Evolutionary conservation across 2,113 vertebrate species (phyloP), one percentile per base, ranked within the genome.

Genomic region (Ahaetulla prasina): DNA sequence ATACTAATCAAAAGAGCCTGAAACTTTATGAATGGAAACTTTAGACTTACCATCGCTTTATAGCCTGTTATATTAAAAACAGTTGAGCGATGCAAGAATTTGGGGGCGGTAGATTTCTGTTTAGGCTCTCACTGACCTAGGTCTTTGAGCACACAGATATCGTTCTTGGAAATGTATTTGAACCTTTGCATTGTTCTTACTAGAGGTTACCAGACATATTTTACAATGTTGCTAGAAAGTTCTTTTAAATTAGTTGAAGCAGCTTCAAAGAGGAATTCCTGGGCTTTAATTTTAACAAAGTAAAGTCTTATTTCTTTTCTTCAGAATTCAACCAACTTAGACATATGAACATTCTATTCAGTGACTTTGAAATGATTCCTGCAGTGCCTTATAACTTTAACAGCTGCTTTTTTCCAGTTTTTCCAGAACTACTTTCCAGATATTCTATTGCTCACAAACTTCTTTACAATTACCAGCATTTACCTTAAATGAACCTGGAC

Each of bases 31-130:
- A 27, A 22, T 27, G 10, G 20, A 80, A 68, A 90, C 45, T 49
- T 35, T n/a, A 35, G 18, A 20, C 12, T 23, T 90, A 49, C 22
- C 20, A 47, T 43, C n/a, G 2, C 5, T 95, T 94, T 94, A 96
- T 96, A 94, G 94, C 91, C 95, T 94, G 91, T 96, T 94, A 80
- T 94, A 95, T 95, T 95, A 95, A 95, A 96, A 96, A 95, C 93
- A 95, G 94, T 94, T 95, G 94, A 96, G 93, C 94, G 94, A 95
- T 95, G 95, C 93, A 96, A 93, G 90, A 94, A 94, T 95, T 94
- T 94, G 88, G 93, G 90, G 90, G 90, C 94, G 90, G 95, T 95
- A 95, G 95, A 97, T 95, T 93, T 49, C 57, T 95, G 95, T 93
- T 95, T 92, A 5, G 87, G 20, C 22, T 95, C 95, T 96, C 94